A percentile compares a stretch with the other conserved stretches of the same genome.
Conservation (phyloP, 2,797 vertebrate species). For the Anguilla anguilla region DNA sequence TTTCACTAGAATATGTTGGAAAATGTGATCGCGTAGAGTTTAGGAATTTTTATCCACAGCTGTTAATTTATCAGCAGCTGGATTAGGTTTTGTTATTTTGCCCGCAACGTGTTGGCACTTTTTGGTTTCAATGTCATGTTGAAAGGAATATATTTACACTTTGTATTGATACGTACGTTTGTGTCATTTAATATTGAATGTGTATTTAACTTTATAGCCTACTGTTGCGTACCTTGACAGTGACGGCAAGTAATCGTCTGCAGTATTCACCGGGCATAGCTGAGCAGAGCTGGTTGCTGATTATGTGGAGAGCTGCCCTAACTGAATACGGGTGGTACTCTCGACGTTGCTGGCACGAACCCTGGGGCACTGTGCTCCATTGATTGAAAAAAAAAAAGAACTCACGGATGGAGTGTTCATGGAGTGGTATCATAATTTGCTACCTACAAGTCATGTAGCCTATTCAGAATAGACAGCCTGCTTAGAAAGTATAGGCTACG, state of each 20-base stretch:
- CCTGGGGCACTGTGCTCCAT: background rate
- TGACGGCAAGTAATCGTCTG: background rate
- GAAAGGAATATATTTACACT: background rate
- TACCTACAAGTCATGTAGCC: background rate
- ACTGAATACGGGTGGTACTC: background rate
- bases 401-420: too few species aligned
- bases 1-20: background rate
- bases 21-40: background rate
- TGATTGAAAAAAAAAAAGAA: background rate
- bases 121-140: background rate
- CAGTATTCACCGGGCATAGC: constrained; percentile 14
- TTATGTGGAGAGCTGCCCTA: constrained; percentile 26
- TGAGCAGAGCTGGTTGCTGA: constrained; percentile 23
- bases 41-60: background rate
- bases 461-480: background rate
- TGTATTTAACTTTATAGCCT: background rate
- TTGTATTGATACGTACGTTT: background rate
- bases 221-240: background rate
- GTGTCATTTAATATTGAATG: background rate
- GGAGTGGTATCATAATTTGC: background rate
- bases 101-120: background rate
- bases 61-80: background rate
- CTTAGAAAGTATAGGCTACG: background rate
- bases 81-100: background rate
- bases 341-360: background rate